Conservation (phyloP, 2,888 invertebrate species). For the Melinaea menophilus region DNA sequence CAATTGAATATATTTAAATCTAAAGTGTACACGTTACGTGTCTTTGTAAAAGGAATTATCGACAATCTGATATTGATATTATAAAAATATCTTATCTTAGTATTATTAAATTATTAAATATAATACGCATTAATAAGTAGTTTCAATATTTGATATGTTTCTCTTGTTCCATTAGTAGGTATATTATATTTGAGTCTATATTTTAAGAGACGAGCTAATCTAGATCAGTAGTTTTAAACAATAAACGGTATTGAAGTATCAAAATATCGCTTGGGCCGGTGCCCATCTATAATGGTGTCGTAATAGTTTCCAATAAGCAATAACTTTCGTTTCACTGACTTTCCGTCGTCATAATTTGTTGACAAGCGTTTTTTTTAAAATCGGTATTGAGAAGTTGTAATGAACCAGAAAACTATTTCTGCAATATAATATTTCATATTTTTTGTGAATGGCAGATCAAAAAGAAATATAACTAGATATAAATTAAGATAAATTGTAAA, state of each 20-base stretch:
- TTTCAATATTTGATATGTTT: too few relatives aligned
- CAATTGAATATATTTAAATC: too few relatives aligned
- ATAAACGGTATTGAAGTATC: conserved; percentile 37
- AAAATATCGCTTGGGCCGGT: conserved; percentile 46
- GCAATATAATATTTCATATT: too few relatives aligned
- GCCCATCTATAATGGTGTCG: conserved; percentile 43
- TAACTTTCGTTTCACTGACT: conserved; percentile 51
- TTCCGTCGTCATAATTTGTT: conserved; percentile 48
- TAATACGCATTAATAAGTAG: too few relatives aligned
- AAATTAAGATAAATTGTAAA: too few relatives aligned
- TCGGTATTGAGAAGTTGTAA: conserved; percentile 2
- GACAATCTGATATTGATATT: too few relatives aligned
- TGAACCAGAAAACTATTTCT: not conserved
- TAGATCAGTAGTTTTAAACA: conserved; percentile 19
- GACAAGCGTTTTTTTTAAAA: conserved; percentile 37
- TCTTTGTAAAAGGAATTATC: too few relatives aligned
- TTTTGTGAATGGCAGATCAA: too few relatives aligned
- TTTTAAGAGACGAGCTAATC: not conserved
- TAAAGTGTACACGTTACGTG: too few relatives aligned
- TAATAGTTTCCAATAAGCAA: conserved; percentile 63
- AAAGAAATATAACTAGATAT: too few relatives aligned
- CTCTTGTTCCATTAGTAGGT: not conserved
- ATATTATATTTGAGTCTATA: conserved; percentile 3
- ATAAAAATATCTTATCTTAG: too few relatives aligned
- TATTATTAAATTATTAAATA: too few relatives aligned